Evolutionary conservation across 2,888 invertebrate genomes (phyloP).

Genomic region (Agrypnus murinus): DNA sequence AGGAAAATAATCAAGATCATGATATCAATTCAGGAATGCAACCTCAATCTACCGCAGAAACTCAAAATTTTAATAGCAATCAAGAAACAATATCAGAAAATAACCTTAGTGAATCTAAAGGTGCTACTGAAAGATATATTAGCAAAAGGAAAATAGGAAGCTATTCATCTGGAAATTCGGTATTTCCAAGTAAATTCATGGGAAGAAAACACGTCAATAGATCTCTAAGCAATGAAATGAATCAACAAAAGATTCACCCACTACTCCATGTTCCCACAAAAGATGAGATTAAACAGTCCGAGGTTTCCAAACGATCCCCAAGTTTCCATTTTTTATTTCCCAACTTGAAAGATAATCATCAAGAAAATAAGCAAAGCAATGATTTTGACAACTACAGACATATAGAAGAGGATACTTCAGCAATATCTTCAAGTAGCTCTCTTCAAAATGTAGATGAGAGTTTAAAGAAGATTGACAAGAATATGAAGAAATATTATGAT

Average conservation of each 20-base stretch:
- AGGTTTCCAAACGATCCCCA: constrained; percentile 26
- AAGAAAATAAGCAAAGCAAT: neutral
- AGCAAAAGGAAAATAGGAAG: too few species aligned
- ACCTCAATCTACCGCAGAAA: neutral
- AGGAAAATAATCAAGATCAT: neutral
- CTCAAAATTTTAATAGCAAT: too few species aligned
- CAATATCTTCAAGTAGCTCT: too few species aligned
- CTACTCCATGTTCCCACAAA: neutral
- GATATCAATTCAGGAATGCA: neutral
- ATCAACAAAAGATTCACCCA: neutral
- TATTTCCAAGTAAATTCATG: too few species aligned
- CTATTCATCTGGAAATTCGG: too few species aligned
- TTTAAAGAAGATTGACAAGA: constrained; percentile 3
- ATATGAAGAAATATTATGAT: constrained; percentile 3
- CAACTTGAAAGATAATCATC: neutral
- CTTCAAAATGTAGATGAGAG: neutral
- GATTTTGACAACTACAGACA: neutral
- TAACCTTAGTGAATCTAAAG: too few species aligned
- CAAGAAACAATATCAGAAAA: too few species aligned
- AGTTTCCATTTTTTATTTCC: neutral
- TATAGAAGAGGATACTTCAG: neutral
- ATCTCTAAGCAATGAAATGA: too few species aligned
- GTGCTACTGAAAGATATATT: too few species aligned
- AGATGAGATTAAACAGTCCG: neutral
- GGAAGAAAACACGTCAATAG: too few species aligned